These are phyloP conservation scores for Sylvia atricapilla DNA, from an alignment of 2,113 vertebrate genomes.

Conservation along the genomic window DNA sequence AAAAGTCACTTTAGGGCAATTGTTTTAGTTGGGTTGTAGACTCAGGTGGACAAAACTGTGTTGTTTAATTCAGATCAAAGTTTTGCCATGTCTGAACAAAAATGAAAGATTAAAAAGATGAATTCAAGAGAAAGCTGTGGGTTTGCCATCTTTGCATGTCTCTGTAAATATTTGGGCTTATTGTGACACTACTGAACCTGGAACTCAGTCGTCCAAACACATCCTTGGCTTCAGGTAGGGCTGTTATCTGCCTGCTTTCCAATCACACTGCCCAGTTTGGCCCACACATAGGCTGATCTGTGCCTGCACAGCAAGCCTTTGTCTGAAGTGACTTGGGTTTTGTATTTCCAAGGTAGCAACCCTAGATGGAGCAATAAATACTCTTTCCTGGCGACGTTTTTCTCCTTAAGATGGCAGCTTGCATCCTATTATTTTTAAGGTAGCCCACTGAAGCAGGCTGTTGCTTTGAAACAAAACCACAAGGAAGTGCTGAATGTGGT, in stretches of 20 bases:
- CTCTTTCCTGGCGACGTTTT: neutral
- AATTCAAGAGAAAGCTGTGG: neutral
- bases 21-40: neutral
- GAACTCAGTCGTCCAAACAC: constrained; percentile 36
- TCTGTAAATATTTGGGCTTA: constrained; percentile 8
- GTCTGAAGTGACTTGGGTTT: constrained; percentile 51
- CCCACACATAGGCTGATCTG: constrained; percentile 15
- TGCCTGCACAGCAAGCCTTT: constrained; percentile 45
- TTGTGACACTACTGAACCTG: constrained; percentile 15
- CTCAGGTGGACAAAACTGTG: neutral
- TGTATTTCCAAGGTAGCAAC: constrained; percentile 52
- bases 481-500: neutral
- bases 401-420: constrained; percentile 54
- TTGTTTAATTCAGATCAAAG: neutral
- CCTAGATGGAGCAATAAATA: constrained; percentile 56
- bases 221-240: constrained; percentile 49
- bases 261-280: constrained; percentile 37
- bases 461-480: neutral
- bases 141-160: neutral
- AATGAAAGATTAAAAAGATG: neutral
- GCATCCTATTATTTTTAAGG: constrained; percentile 43
- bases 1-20: neutral
- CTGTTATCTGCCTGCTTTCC: constrained; percentile 45
- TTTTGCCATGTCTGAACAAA: neutral
- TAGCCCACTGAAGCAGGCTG: neutral